Percentiles rank a stretch among this genome's conserved stretches.
Evolutionary conservation across 2,888 invertebrate species (phyloP).

Genomic region (Thelaira solivaga): DNA sequence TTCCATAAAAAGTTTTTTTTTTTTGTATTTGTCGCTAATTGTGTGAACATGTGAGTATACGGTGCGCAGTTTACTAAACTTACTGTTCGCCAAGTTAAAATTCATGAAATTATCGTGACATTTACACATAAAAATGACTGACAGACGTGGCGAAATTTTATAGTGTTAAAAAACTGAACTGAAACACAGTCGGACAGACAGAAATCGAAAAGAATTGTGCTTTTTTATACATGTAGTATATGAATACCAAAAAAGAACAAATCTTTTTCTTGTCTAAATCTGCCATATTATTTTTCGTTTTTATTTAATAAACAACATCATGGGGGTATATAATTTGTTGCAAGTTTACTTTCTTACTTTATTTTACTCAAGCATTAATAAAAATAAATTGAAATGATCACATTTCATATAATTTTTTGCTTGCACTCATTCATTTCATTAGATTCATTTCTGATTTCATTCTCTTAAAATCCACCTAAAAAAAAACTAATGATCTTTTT

Average conservation of each 20-base stretch:
- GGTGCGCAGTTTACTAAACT: background rate
- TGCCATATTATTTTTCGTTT: too few species aligned
- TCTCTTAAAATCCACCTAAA: background rate
- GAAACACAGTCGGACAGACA: background rate
- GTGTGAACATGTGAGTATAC: background rate
- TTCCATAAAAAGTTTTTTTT: background rate
- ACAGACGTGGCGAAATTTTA: background rate
- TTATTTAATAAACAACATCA: too few species aligned
- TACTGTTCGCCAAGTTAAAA: conserved; percentile 64
- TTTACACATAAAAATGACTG: conserved; percentile 45
- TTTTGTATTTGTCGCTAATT: background rate
- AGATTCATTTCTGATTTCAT: background rate
- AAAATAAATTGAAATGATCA: background rate
- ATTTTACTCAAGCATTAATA: background rate
- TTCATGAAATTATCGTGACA: conserved; percentile 67
- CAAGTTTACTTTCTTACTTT: too few species aligned
- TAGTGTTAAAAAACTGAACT: too few species aligned
- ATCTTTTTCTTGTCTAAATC: too few species aligned
- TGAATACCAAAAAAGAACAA: too few species aligned
- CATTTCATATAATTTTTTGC: conserved; percentile 5
- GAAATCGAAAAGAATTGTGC: background rate
- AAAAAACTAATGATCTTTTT: conserved; percentile 11
- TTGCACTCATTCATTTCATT: background rate
- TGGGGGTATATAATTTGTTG: too few species aligned
- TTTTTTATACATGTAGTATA: too few species aligned